Base-by-base conservation (phyloP, 1,140 invertebrate species). In the Chelonus insularis region DNA sequence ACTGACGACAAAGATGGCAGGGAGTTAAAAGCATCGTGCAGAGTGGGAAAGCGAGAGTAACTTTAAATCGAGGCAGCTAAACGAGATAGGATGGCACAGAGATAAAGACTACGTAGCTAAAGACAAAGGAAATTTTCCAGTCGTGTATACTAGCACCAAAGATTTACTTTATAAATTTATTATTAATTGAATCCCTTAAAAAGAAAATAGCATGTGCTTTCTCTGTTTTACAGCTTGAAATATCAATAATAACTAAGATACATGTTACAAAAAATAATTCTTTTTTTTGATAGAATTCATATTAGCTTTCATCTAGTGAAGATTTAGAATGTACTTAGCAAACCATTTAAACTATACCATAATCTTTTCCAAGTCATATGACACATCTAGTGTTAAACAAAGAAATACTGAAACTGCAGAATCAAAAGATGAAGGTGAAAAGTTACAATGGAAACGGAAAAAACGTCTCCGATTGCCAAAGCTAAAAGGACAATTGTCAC, bases 351-450 rank as follows among this genome's bases (percentile, higher is more conserved):
- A 16, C 18, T n/a, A 20, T 12, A 37, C 39, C 29, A 29, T 29
- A 11, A 55, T 55, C 52, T 37, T 16, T 51, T 51, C 48, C 48
- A 12, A 12, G 23, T 21, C 48, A 51, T 51, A 51, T 51, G 48
- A 51, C 14, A 34, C 25, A 51, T 51, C 25, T 11, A 34, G 3
- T 3, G 20, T 14, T 1, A 34, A 55, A 55, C 52, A 51, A 51
- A 51, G 48, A 21, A 32, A 55, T 55, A 9, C 32, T 55, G 14
- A 29, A 55, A 55, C 20, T 37, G 52, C 14, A 4, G 48, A 34
- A 25, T 34, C 18, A 51, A 51, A 23, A 51, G 29, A 51, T 34
- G 48, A 51, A 51, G 52, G 34, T 55, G 52, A 55, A 55, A 55
- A 37, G 14, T 52, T 18, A 20, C 18, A 11, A 23, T 36, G 8